Evolutionary conservation across 2,797 vertebrate genomes (phyloP), one percentile per base, ranked within the genome.

Genomic region (Catharus ustulatus): DNA sequence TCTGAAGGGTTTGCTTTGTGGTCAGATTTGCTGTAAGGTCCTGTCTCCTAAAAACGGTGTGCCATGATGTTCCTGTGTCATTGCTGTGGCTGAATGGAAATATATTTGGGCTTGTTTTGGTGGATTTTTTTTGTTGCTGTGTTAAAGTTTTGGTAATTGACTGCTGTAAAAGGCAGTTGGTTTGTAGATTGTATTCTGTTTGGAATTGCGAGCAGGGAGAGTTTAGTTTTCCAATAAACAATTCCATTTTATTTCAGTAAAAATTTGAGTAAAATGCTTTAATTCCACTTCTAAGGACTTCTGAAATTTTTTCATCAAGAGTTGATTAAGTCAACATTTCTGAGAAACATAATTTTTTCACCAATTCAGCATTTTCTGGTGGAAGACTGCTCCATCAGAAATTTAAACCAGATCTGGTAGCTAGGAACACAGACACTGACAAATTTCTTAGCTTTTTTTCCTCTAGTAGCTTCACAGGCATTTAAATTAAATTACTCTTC

Each of bases 301-400:
- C 78, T 64, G 68, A 84, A 72, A 2, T 45, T 13, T 82, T 81
- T 77, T 89, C 38, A 30, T 82, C 24, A 29, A 71, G 67, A 57
- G 49, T 29, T 81, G 49, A 84, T 84, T 89, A 76, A 92, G 71
- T 68, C 3, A 4, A 24, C 32, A 7, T 81, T 80, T 67, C 62
- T 55, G 57, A 68, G 43, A 73, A 59, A 84, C 36, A 30, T 38
- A 3, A 32, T 63, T 27, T 59, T 90, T 95, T 89, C 64, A 59
- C 79, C 78, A 75, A 81, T 81, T 91, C 84, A 86, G 62, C 75
- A 38, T 95, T 95, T 93, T 91, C 46, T 32, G 34, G 43, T 87
- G 57, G 64, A 95, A 85, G 81, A 74, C 45, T 51, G 6, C 63
- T 83, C 62, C 51, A 30, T 84, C 43, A 76, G 89, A 92, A 92